These are phyloP conservation scores for Poeciliopsis presidionis DNA, from an alignment of 2,797 vertebrate species.

Conservation along the genomic window DNA sequence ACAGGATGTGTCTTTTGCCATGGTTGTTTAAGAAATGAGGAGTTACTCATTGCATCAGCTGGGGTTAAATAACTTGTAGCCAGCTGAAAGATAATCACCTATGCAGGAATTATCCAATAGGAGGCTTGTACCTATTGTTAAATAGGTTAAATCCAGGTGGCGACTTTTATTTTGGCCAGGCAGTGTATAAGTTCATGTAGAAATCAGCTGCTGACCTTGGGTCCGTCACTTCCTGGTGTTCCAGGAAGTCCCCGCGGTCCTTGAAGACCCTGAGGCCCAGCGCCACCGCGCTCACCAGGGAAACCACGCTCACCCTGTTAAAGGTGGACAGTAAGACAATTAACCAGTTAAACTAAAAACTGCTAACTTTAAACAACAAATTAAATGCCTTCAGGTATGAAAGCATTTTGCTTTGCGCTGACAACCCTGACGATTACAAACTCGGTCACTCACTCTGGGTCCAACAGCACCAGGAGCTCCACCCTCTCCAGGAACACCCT, in stretches of 20 bases:
- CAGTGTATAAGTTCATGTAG: not conserved
- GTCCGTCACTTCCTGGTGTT: constrained; percentile 94
- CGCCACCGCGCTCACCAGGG: constrained; percentile 94
- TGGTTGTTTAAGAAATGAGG: too few relatives aligned
- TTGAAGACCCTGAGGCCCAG: constrained; percentile 92
- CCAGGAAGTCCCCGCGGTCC: constrained; percentile 94
- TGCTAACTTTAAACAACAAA: not conserved
- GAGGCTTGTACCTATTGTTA: too few relatives aligned
- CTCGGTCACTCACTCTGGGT: constrained; percentile 87
- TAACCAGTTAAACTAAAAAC: constrained; percentile 10
- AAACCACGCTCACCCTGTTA: constrained; percentile 95
- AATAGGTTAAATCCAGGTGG: too few relatives aligned
- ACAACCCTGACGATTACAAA: constrained; percentile 1
- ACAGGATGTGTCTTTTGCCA: too few relatives aligned
- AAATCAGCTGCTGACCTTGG: constrained; percentile 85
- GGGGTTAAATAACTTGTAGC: too few relatives aligned
- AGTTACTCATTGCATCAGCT: too few relatives aligned
- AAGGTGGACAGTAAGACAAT: constrained; percentile 19
- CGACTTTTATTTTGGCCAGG: too few relatives aligned
- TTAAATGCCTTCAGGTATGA: not conserved
- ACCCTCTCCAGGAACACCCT: constrained; percentile 95
- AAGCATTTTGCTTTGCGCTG: constrained; percentile 1
- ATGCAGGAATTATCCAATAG: too few relatives aligned
- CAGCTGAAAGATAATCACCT: too few relatives aligned
- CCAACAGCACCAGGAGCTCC: constrained; percentile 89